Base-by-base conservation (phyloP, 2,797 vertebrate genomes). In the Naso thynnoides region DNA sequence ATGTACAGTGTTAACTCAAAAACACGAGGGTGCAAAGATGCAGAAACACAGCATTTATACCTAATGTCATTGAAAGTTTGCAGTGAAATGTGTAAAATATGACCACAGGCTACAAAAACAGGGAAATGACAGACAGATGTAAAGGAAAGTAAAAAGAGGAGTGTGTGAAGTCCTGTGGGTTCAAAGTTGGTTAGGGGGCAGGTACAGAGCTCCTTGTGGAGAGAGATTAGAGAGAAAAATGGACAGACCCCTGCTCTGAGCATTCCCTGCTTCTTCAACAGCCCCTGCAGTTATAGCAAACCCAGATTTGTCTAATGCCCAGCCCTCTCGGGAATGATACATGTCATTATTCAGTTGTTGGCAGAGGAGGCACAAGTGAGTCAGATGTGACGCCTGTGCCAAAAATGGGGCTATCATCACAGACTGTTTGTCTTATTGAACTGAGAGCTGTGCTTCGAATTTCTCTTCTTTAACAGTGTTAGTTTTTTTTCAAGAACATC, bases 211-310 rank as follows among this genome's bases (percentile, higher is more conserved):
- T 86, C 76, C 41, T 48, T 62, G 66, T 64, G 61, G 74, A 66
- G 62, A 76, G 42, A 88, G 66, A 89, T 75, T 41, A 70, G 57
- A 70, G 52, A 61, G 72, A 61, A 73, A 50, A 54, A 56, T 61
- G 53, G 16, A 58, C 59, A 70, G 64, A 24, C 23, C 24, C 54
- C 85, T 82, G 90, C 78, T 86, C 69, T 84, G 65, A 73, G 64
- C 71, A 57, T 64, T 47, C 70, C 68, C 72, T 70, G 66, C 84
- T 64, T 76, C 73, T 67, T 76, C 77, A 86, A 70, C 81, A 77
- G 69, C 67, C 76, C 90, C 83, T 81, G 84, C 85, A 83, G 84
- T 84, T 73, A 81, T 73, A 83, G 93, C 89, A 93, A 87, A 91
- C 89, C 80, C 79, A 85, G 87, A 89, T 93, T 85, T 93, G 91